Percentiles rank a stretch among this genome's conserved stretches.
These are phyloP conservation scores for Donacobius atricapilla DNA, from an alignment of 2,113 vertebrate species.

Conservation along the genomic window DNA sequence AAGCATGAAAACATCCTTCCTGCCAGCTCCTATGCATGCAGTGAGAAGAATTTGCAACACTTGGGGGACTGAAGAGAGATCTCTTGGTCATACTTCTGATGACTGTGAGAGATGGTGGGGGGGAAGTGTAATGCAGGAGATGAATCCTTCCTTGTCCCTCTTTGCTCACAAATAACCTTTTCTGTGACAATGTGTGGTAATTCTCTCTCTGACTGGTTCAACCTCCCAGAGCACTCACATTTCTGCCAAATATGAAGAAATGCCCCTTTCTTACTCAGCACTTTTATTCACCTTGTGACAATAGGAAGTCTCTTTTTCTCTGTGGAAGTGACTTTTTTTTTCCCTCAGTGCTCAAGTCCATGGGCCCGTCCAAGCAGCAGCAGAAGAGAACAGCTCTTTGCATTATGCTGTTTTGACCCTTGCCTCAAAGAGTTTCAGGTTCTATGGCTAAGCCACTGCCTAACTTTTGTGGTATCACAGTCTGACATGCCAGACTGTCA, in stretches of 20 bases:
- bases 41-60: background rate
- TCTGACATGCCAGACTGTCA: background rate
- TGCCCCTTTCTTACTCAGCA: background rate
- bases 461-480: background rate
- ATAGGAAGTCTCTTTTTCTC: background rate
- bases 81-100: background rate
- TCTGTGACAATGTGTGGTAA: background rate
- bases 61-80: background rate
- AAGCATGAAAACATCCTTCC: background rate
- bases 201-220: background rate
- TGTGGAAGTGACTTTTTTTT: background rate
- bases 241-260: background rate
- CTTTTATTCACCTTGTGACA: background rate
- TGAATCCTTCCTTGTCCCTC: background rate
- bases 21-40: background rate
- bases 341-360: background rate
- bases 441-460: too few relatives aligned
- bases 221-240: background rate
- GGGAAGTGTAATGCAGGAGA: background rate
- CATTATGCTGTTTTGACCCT: background rate
- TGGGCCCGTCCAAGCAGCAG: background rate
- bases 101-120: background rate
- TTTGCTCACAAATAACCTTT: background rate
- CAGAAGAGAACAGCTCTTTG: background rate
- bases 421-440: background rate